phyloP scores from a whole-genome alignment of 1,140 invertebrate species.

The Orchestia grillus region DNA sequence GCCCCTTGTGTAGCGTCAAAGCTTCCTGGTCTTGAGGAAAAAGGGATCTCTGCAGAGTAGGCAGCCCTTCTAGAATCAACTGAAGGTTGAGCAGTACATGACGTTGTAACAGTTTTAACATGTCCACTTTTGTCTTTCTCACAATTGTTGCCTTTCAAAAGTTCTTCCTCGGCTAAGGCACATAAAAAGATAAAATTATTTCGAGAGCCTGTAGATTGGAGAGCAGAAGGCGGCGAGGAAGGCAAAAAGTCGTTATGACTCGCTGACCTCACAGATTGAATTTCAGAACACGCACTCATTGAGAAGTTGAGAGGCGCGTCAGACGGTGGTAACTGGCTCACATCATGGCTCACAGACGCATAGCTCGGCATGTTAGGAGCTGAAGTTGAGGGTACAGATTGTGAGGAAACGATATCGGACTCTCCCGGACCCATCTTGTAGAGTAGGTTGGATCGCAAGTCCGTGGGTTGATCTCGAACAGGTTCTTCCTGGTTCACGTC shows the following conservation, averaged over 20 bases:
- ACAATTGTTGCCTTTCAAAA: not conserved
- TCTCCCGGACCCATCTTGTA: not conserved
- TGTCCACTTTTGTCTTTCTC: not conserved
- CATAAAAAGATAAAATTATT: slow-evolving; percentile 41
- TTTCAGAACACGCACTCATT: not conserved
- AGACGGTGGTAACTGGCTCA: not conserved
- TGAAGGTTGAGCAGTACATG: not conserved
- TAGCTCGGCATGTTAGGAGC: not conserved
- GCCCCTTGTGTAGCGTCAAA: not conserved
- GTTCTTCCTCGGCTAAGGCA: slow-evolving; percentile 47
- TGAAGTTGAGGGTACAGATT: not conserved
- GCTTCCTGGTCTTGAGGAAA: not conserved
- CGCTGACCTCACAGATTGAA: not conserved
- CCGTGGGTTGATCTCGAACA: slow-evolving; percentile 59
- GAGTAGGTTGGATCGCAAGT: not conserved
- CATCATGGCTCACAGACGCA: not conserved
- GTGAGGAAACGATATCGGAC: not conserved
- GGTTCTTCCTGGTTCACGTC: slow-evolving; percentile 30
- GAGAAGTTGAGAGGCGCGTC: slow-evolving; percentile 7
- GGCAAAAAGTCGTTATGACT: not conserved
- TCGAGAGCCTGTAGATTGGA: not conserved
- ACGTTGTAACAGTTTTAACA: not conserved
- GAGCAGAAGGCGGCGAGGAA: not conserved
- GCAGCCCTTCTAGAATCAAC: not conserved
- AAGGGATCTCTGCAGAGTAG: not conserved